These are phyloP conservation scores for Zoanthus solanderi DNA, from an alignment of 92 coral and sea anemone genomes.

Conservation along the genomic window DNA sequence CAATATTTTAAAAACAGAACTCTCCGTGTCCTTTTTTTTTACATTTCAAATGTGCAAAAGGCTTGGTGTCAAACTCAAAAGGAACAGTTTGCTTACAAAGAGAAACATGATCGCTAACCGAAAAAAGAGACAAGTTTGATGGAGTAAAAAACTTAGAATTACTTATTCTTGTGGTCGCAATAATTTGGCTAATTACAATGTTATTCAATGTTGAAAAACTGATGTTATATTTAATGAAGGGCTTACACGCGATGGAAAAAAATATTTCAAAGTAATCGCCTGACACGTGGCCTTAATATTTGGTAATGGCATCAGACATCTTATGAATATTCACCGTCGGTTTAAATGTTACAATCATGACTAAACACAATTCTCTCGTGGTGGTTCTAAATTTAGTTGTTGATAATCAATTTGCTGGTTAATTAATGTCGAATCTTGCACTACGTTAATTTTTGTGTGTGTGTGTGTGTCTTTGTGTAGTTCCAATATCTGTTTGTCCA, in stretches of 20 bases:
- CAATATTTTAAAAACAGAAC: neutral
- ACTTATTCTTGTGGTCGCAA: too few relatives aligned
- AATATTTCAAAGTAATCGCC: slow-evolving; percentile 7
- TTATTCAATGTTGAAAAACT: neutral
- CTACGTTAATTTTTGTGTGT: neutral
- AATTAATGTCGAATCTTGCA: neutral
- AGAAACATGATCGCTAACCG: neutral
- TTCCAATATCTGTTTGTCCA: neutral
- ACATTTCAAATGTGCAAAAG: neutral
- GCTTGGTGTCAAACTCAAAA: neutral
- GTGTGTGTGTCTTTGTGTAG: too few relatives aligned
- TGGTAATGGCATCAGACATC: neutral
- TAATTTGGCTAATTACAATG: neutral
- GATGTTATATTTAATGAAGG: neutral
- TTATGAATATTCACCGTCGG: neutral
- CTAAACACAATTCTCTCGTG: slow-evolving; percentile 2
- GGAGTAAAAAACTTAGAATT: neutral
- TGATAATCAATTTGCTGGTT: slow-evolving; percentile 15
- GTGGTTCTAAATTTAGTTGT: slow-evolving; percentile 21
- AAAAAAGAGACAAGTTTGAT: neutral
- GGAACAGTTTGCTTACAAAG: neutral
- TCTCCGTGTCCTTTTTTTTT: neutral
- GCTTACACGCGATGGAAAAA: neutral
- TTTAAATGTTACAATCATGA: neutral
- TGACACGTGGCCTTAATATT: slow-evolving; percentile 23